Percentiles rank a stretch among this genome's conserved stretches.
Conservation (phyloP, 2,113 vertebrate species). For the Labrus mixtus region DNA sequence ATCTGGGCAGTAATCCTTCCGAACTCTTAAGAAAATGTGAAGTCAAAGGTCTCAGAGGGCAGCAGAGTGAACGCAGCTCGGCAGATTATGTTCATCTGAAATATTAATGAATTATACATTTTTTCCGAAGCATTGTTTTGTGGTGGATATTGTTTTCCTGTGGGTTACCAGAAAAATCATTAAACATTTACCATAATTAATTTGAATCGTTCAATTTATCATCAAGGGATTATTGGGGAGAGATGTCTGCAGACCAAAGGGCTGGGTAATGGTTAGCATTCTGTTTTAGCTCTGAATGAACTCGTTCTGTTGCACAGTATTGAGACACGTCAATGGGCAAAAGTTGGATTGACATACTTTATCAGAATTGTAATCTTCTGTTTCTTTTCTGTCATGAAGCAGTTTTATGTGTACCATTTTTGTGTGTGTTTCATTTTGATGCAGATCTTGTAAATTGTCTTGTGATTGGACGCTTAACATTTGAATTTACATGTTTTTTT, state of each 20-base stretch:
- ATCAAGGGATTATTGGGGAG: not conserved
- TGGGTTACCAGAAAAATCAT: not conserved
- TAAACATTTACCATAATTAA: not conserved
- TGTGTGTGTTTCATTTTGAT: no score
- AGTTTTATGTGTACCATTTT: no score
- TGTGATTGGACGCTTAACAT: no score
- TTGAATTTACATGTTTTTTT: no score
- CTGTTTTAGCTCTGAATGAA: not conserved
- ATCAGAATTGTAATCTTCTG: no score
- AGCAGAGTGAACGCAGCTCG: not conserved
- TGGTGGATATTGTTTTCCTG: not conserved
- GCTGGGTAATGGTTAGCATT: no score
- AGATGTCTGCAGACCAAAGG: not conserved
- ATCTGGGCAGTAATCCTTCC: not conserved
- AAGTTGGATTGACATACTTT: no score
- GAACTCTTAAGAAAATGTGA: not conserved
- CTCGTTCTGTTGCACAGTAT: no score
- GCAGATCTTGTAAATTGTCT: no score
- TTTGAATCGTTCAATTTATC: not conserved
- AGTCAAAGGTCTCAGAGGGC: not conserved
- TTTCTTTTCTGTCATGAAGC: no score
- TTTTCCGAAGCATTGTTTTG: no score
- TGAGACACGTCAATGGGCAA: not conserved
- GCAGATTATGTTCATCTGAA: not conserved
- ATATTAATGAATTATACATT: no score